Evolutionary conservation across 2,113 vertebrate genomes (phyloP).

Genomic region (Toxotes jaculatrix): DNA sequence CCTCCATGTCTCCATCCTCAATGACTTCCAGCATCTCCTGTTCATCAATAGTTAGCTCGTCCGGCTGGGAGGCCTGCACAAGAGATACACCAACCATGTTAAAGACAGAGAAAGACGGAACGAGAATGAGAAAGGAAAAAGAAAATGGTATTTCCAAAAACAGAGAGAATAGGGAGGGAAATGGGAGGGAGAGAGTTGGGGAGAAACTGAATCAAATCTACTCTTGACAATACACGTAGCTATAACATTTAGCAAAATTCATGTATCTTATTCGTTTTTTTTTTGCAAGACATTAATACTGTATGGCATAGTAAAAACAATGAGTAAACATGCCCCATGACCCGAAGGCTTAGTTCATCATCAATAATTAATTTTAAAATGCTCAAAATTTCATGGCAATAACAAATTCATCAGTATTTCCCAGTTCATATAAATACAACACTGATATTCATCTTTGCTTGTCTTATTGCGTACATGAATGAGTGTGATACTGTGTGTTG

Average conservation of each 20-base stretch:
- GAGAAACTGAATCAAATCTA: neutral
- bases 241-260: neutral
- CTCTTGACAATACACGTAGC: neutral
- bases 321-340: neutral
- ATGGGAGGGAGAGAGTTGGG: neutral
- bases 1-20: constrained; percentile 99
- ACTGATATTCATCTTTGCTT: neutral
- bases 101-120: constrained; percentile 10
- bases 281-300: neutral
- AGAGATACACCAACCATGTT: neutral
- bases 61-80: constrained; percentile 93
- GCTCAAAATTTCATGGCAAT: neutral
- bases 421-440: neutral
- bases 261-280: neutral
- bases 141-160: neutral
- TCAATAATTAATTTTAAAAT: constrained; percentile 1
- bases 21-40: constrained; percentile 98
- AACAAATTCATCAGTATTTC: neutral
- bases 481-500: constrained; percentile 4
- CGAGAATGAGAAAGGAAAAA: constrained; percentile 4
- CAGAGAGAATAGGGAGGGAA: neutral
- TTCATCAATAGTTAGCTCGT: constrained; percentile 98
- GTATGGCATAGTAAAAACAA: neutral
- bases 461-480: neutral
- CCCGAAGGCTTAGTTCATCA: neutral